These are phyloP conservation scores for Panthera leo DNA, from an alignment of 2,113 vertebrate genomes.

Conservation along the genomic window DNA sequence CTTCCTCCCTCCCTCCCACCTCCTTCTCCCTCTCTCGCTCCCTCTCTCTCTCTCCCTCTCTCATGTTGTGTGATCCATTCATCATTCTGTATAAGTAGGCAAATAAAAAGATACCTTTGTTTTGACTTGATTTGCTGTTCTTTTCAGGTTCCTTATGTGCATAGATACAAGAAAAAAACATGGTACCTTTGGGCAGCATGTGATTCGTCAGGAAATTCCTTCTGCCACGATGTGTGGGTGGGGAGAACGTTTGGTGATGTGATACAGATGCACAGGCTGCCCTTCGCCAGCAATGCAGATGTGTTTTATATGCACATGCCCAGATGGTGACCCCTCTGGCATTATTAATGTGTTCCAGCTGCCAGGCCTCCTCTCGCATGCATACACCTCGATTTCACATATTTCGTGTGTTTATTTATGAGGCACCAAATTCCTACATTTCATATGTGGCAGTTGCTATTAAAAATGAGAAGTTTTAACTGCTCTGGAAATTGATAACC, in stretches of 20 bases:
- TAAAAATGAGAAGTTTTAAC: conserved; percentile 72
- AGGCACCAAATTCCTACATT: conserved; percentile 41
- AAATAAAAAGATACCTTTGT: conserved; percentile 69
- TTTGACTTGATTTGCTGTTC: conserved; percentile 74
- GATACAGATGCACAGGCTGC: conserved; percentile 81
- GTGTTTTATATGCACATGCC: conserved; percentile 75
- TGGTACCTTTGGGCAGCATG: conserved; percentile 82
- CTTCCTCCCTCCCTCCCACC: not conserved
- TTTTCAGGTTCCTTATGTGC: conserved; percentile 71
- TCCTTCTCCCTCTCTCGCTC: not conserved
- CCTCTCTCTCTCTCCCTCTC: not conserved
- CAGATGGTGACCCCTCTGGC: conserved; percentile 83
- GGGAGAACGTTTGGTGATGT: conserved; percentile 79
- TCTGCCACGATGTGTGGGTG: conserved; percentile 78
- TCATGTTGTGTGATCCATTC: not conserved
- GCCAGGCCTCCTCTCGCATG: conserved; percentile 47
- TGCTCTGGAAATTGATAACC: conserved; percentile 68
- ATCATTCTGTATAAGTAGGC: conserved; percentile 70
- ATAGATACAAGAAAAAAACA: conserved; percentile 74
- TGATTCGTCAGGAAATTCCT: conserved; percentile 85
- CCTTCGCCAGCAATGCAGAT: conserved; percentile 75
- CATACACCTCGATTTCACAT: not conserved
- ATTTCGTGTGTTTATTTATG: conserved; percentile 72
- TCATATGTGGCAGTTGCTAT: conserved; percentile 67
- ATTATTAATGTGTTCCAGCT: conserved; percentile 75